These are phyloP conservation scores for Bombus sibiricus DNA, from an alignment of 1,140 invertebrate species.

Conservation along the genomic window DNA sequence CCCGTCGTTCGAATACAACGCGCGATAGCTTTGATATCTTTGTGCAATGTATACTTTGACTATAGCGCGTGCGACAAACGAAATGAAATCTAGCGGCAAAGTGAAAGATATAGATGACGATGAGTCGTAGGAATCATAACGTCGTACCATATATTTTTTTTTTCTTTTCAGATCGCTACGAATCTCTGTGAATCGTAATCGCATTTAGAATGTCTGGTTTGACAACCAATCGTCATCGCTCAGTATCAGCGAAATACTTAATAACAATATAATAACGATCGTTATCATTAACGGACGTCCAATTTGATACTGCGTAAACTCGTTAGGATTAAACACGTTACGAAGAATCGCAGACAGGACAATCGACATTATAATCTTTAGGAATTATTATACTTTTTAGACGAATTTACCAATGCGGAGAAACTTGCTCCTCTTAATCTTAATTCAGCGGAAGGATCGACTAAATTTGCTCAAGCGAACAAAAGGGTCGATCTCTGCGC, in stretches of 20 bases:
- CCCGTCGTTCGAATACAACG: background rate
- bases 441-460: constrained; percentile 11
- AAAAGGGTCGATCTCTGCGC: constrained; percentile 40
- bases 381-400: constrained; percentile 51
- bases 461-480: constrained; percentile 31
- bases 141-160: background rate
- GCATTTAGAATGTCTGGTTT: background rate
- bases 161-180: background rate
- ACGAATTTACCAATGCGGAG: constrained; percentile 38
- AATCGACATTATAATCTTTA: constrained; percentile 27
- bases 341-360: background rate
- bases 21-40: background rate
- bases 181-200: constrained; percentile 25
- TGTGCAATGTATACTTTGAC: background rate
- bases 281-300: background rate
- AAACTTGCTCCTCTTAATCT: background rate
- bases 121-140: background rate
- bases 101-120: background rate
- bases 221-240: background rate
- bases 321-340: constrained; percentile 12
- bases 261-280: background rate
- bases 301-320: background rate
- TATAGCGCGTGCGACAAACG: background rate
- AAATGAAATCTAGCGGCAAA: background rate
- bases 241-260: constrained; percentile 25